These are phyloP conservation scores for Lophotriccus pileatus DNA, from an alignment of 2,797 vertebrate species.

Conservation along the genomic window DNA sequence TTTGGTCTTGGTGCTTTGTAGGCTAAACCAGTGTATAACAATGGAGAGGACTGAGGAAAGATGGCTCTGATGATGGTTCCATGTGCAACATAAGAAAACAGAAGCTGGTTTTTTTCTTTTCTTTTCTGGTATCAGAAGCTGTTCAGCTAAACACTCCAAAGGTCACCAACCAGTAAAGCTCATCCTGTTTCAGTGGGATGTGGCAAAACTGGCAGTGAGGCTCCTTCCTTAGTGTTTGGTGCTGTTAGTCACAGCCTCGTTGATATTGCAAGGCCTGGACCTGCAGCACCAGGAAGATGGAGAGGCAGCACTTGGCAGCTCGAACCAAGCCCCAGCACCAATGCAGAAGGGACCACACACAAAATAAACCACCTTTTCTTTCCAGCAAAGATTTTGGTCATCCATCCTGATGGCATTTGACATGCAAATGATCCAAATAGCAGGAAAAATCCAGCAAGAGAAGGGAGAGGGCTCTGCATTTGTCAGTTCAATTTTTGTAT, in stretches of 20 bases:
- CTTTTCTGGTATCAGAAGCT: not conserved
- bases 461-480: not conserved
- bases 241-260: not conserved
- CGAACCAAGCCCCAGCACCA: accelerated
- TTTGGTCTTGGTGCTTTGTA: not conserved
- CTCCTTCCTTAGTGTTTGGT: not conserved
- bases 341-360: not conserved
- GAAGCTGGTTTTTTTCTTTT: not conserved
- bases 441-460: not conserved
- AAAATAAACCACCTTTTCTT: not conserved
- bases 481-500: not conserved
- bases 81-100: accelerated
- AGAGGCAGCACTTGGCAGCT: not conserved
- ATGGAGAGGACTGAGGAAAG: not conserved
- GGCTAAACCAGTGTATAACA: not conserved
- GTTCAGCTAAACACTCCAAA: not conserved
- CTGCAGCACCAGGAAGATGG: not conserved
- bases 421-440: not conserved
- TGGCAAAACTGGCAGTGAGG: not conserved
- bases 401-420: not conserved
- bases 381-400: not conserved
- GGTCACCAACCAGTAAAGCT: not conserved
- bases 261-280: not conserved
- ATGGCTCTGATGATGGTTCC: not conserved
- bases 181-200: not conserved